Conservation (phyloP, 2,113 vertebrate species). For the Lampris incognitus region DNA sequence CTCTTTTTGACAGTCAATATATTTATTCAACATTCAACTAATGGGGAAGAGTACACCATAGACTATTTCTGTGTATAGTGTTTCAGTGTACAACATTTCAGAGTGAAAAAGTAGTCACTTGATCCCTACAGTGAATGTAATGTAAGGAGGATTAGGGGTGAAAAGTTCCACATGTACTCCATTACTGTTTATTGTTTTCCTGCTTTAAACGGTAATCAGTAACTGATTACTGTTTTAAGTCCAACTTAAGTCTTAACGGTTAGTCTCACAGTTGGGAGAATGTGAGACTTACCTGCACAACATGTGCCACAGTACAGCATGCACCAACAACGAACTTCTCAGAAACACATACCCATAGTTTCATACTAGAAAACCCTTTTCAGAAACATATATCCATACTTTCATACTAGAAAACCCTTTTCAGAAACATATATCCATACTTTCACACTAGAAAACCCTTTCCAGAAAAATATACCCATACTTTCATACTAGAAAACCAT, state of each 20-base stretch:
- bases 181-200: conserved; percentile 20
- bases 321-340: too few relatives aligned
- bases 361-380: neutral
- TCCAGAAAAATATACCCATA: too few relatives aligned
- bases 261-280: too few relatives aligned
- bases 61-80: conserved; percentile 19
- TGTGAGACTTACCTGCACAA: too few relatives aligned
- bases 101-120: conserved; percentile 25
- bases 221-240: neutral
- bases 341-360: too few relatives aligned
- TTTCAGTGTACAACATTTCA: neutral
- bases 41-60: conserved; percentile 42
- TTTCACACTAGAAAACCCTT: too few relatives aligned
- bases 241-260: too few relatives aligned
- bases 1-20: conserved; percentile 29
- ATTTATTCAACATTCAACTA: conserved; percentile 32
- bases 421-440: too few relatives aligned
- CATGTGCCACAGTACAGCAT: too few relatives aligned
- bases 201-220: conserved; percentile 21
- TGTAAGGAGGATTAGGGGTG: conserved; percentile 12
- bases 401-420: too few relatives aligned
- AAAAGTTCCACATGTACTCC: conserved; percentile 22
- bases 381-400: too few relatives aligned
- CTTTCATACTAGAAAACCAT: too few relatives aligned
- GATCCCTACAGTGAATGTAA: conserved; percentile 29